Evolutionary conservation across 2,888 invertebrate genomes (phyloP), one percentile per base, ranked within the genome.

Genomic region (Cheilosia grossa): DNA sequence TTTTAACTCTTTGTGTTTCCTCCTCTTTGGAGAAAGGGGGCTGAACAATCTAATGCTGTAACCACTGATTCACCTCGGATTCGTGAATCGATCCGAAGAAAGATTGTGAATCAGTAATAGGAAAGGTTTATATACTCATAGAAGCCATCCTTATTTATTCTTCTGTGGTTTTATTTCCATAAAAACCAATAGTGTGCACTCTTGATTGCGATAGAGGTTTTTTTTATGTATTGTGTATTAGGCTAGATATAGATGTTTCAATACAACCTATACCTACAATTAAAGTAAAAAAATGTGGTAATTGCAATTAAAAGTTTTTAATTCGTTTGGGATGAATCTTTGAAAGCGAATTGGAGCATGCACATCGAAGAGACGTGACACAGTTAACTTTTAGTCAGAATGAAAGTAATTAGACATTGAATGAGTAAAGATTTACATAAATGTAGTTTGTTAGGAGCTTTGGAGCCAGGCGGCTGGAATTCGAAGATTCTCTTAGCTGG

Each of bases 81-180:
- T 33, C 15, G 7, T 10, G 33, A 64, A 49, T 47, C 49, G 49
- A 37, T 63, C 51, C 21, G 13, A 51, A 24, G 24, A 33, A 17
- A 63, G 19, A 27, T 44, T 44, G 2, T 2, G 63, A 49, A 40
- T 37, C n/a, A 21, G 37, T n/a, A 13, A 21, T 51, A 51, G 10
- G 17, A 47, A 49, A 33, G 37, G 37, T 37, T 37, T 2, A 19
- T 40, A 24, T 13, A n/a, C n/a, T 10, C 37, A 37, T 37, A 64
- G 19, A 15, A 40, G n/a, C 19, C 40, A 24, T 51, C 51, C 24
- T 27, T 33, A 64, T 64, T 64, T 51, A 51, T 15, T 64, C 24
- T 51, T 15, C 47, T 30, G 7, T 64, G 24, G 21, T 64, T 51
- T 51, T 21, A 10, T 51, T 51, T 37, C 13, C 24, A 15, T 21